A percentile compares a stretch with the other conserved stretches of the same genome.
These are phyloP conservation scores for Ditylenchus weischeri DNA, from an alignment of 2,888 invertebrate genomes.

Conservation along the genomic window DNA sequence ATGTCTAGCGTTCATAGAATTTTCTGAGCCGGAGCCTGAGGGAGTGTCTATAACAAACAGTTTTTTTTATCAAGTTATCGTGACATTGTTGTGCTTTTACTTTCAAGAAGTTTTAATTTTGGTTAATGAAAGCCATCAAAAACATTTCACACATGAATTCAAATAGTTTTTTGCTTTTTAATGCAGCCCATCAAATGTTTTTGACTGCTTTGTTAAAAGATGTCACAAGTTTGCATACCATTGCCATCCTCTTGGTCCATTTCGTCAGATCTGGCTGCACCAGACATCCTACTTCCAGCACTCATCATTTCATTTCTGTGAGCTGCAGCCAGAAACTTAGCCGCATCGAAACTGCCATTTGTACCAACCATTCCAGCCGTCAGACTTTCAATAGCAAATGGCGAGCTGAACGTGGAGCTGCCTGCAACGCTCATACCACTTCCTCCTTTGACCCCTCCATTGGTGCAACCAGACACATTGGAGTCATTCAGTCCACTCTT, in stretches of 20 bases:
- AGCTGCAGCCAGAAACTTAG: neutral
- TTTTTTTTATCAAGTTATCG: neutral
- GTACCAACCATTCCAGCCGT: slow-evolving; percentile 1
- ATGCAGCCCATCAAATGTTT: no score
- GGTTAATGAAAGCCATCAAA: no score
- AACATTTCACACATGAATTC: no score
- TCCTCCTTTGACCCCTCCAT: no score
- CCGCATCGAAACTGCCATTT: neutral
- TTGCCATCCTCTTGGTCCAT: slow-evolving; percentile 3
- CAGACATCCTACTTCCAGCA: neutral
- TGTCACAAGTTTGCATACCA: no score
- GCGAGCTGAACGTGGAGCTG: neutral
- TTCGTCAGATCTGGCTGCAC: neutral
- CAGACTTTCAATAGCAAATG: slow-evolving; percentile 16
- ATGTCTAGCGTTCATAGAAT: neutral
- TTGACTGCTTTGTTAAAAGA: no score
- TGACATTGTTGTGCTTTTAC: neutral
- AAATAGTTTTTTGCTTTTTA: no score
- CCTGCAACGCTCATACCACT: no score
- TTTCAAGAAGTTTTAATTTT: no score
- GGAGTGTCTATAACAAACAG: no score
- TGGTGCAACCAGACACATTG: no score
- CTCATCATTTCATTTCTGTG: neutral
- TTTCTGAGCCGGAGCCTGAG: slow-evolving; percentile 9
- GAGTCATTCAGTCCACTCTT: no score